Percentiles rank a stretch among this genome's conserved stretches.
These are phyloP conservation scores for Margarornis squamiger DNA, from an alignment of 2,797 vertebrate genomes.

Conservation along the genomic window DNA sequence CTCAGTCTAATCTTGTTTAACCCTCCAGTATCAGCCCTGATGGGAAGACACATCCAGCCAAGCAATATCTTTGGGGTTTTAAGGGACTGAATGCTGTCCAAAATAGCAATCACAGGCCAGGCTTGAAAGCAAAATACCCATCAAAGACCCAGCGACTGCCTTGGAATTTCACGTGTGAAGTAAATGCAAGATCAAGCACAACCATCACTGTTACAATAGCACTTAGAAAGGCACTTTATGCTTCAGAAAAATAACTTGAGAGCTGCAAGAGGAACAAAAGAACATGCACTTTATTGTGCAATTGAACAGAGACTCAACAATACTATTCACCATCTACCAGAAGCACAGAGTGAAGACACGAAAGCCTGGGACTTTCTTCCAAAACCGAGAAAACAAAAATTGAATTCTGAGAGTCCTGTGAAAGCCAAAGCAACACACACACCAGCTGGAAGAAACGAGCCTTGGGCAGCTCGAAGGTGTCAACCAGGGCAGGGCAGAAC, in stretches of 20 bases:
- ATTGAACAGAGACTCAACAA: background rate
- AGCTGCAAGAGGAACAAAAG: background rate
- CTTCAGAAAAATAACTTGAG: background rate
- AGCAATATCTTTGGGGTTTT: background rate
- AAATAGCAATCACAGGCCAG: background rate
- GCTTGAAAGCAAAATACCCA: background rate
- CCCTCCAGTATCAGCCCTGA: background rate
- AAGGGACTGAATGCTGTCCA: background rate
- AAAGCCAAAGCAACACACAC: background rate
- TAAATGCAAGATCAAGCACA: background rate
- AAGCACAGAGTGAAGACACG: background rate
- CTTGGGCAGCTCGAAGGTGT: background rate
- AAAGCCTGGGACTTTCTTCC: background rate
- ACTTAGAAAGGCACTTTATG: background rate
- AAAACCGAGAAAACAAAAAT: background rate
- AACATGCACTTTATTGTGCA: accelerated
- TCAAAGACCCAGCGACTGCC: background rate
- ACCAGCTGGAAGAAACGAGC: background rate
- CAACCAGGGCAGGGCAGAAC: background rate
- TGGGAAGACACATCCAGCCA: background rate
- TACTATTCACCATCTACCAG: accelerated
- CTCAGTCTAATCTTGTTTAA: background rate
- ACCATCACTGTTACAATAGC: background rate
- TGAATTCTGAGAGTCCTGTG: background rate
- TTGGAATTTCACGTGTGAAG: background rate